phyloP scores from a whole-genome alignment of 2,113 vertebrate genomes.

The Carlito syrichta region DNA sequence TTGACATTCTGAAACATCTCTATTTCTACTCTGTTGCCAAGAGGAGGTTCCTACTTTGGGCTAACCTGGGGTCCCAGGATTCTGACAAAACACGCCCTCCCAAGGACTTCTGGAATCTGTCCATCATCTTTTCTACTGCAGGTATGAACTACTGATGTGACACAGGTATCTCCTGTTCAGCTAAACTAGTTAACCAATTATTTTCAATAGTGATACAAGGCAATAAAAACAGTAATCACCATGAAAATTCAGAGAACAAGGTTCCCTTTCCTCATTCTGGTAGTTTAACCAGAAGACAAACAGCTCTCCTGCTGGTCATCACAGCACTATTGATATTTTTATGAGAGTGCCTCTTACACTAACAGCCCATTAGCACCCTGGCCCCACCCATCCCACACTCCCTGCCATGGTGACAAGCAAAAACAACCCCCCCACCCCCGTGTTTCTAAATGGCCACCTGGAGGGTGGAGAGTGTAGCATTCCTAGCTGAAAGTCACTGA shows the following conservation, averaged over 20 bases:
- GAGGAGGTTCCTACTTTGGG: not conserved
- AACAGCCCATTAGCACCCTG: not conserved
- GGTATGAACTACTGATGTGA: not conserved
- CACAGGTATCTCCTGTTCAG: not conserved
- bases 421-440: not conserved
- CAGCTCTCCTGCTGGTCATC: not conserved
- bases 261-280: not conserved
- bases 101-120: not conserved
- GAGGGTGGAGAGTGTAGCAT: not conserved
- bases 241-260: conserved; percentile 22
- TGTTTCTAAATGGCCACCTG: not conserved
- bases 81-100: not conserved
- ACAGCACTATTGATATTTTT: not conserved
- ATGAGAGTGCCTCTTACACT: not conserved
- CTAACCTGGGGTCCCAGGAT: not conserved
- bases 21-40: not conserved
- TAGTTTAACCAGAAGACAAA: not conserved
- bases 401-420: not conserved
- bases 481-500: not conserved
- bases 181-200: conserved; percentile 11
- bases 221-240: not conserved
- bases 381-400: not conserved
- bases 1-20: not conserved
- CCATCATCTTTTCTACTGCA: not conserved
- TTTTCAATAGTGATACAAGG: not conserved